Evolutionary conservation across 2,888 invertebrate species (phyloP).

Genomic region (Parapristionchus giblindavisi): DNA sequence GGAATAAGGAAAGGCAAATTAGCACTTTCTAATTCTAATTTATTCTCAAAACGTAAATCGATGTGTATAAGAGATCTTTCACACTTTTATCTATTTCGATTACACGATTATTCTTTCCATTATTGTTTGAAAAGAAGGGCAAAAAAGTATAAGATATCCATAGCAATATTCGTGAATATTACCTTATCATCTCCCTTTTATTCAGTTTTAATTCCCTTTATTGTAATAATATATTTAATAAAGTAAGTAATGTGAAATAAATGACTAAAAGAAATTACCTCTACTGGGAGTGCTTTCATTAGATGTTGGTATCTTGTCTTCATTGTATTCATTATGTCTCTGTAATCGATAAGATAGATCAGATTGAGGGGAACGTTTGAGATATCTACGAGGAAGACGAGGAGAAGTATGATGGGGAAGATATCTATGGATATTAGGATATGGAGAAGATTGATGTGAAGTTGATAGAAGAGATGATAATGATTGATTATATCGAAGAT

Average conservation of each 20-base stretch:
- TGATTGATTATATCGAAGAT: conserved; percentile 12
- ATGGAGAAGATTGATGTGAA: neutral
- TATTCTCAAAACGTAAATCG: too few species aligned
- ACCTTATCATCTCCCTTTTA: neutral
- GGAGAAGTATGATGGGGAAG: conserved; percentile 20
- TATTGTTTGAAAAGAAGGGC: too few species aligned
- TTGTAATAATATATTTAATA: neutral
- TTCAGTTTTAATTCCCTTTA: neutral
- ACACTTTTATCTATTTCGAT: too few species aligned
- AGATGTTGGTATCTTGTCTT: neutral
- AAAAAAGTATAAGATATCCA: too few species aligned
- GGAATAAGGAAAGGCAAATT: too few species aligned
- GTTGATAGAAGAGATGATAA: conserved; percentile 21
- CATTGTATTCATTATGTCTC: conserved; percentile 41
- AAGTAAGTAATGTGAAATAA: too few species aligned
- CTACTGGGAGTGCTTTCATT: conserved; percentile 34
- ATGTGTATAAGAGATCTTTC: too few species aligned
- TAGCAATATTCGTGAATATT: too few species aligned
- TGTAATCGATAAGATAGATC: conserved; percentile 55
- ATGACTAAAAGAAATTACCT: too few species aligned
- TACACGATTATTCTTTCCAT: too few species aligned
- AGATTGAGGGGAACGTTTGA: conserved; percentile 52
- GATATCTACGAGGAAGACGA: conserved; percentile 41
- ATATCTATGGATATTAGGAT: conserved; percentile 26
- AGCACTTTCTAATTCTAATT: too few species aligned